Evolutionary conservation across 2,113 vertebrate genomes (phyloP), one percentile per base, ranked within the genome.

Genomic region (Hypomesus transpacificus): DNA sequence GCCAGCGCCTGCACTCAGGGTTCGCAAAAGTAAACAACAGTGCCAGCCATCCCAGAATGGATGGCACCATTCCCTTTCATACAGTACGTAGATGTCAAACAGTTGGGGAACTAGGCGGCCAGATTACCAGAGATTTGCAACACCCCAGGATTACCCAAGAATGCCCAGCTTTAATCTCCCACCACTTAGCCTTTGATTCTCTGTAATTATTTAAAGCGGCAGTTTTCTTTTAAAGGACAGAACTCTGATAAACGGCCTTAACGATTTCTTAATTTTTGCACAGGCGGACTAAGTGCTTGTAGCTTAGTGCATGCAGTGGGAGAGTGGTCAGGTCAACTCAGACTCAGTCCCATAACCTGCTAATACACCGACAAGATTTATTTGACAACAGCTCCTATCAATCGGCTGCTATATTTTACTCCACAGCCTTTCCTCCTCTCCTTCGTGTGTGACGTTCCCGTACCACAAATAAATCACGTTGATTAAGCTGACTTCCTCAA

Each of bases 41-140:
- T 78, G 84, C 84, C 81, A 82, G 74, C 76, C 78, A 75, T 70
- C 56, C 58, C 52, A 22, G 87, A 90, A 91, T 88, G 86, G 86
- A 91, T 91, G 83, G 83, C 83, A 81, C 78, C 71, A 68, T 80
- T 86, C 73, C 83, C 85, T 89, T 87, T 90, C 73, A 89, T 91
- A 90, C 89, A 91, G 91, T 91, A 90, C 90, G 90, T 88, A 80
- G 78, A 89, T 87, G 89, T 91, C 90, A 91, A 91, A 91, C 86
- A 83, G 80, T 86, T 85, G 85, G 71, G 88, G 84, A 85, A 81
- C 82, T 66, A 76, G 71, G 78, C 74, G 58, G 75, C 81, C 74
- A 87, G 87, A 91, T 90, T 89, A 89, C 82, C 81, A 73, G 88
- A 89, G 89, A 89, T 91, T 88, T 88, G 89, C 87, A 87, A 87